These are phyloP conservation scores for Galbula dea DNA, from an alignment of 2,113 vertebrate species.

Conservation along the genomic window DNA sequence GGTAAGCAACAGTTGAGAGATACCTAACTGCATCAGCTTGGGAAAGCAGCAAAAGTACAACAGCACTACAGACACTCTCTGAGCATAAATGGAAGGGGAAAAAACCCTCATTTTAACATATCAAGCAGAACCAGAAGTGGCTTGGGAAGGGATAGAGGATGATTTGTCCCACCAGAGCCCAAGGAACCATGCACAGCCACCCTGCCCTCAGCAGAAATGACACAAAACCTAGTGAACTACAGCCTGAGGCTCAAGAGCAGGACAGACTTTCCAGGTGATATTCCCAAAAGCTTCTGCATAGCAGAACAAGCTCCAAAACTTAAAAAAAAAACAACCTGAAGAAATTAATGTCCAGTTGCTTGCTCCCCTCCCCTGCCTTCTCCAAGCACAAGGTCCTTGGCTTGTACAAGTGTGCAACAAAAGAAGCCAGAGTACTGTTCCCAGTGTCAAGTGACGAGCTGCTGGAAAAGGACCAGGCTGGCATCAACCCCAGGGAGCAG, in stretches of 20 bases:
- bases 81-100: background rate
- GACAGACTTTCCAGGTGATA: background rate
- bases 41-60: background rate
- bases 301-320: background rate
- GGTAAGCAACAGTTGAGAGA: background rate
- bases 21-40: background rate
- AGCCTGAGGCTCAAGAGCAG: background rate
- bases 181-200: background rate
- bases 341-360: background rate
- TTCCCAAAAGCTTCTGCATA: background rate
- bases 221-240: background rate
- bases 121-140: background rate
- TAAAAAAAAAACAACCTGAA: background rate
- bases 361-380: background rate
- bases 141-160: background rate
- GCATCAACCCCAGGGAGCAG: background rate
- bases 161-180: background rate
- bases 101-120: background rate
- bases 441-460: slow-evolving; percentile 44
- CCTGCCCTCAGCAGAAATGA: background rate
- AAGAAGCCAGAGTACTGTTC: slow-evolving; percentile 15
- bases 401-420: background rate
- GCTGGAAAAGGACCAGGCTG: slow-evolving; percentile 51
- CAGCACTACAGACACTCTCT: background rate
- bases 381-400: background rate